These are phyloP conservation scores for Congeria kusceri DNA, from an alignment of 2,888 invertebrate species.

Conservation along the genomic window DNA sequence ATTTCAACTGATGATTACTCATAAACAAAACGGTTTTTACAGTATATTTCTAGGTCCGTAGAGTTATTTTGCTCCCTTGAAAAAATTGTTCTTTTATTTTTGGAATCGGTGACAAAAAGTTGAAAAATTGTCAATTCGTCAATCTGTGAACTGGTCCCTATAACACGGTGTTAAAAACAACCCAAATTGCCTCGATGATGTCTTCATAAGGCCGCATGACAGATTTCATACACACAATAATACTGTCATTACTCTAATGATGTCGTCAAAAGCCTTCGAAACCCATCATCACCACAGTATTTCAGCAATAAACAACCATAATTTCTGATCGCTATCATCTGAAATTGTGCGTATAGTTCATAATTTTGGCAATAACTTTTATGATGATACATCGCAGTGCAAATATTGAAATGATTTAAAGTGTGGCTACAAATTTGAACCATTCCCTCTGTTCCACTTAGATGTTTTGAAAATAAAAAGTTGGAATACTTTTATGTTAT, in stretches of 20 bases:
- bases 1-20: too few species aligned
- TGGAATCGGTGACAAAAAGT: too few species aligned
- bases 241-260: slow-evolving; percentile 15
- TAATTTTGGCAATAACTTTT: neutral
- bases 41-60: too few species aligned
- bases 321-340: neutral
- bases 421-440: neutral
- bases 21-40: too few species aligned
- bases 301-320: neutral
- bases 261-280: slow-evolving; percentile 18
- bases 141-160: too few species aligned
- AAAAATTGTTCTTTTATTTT: too few species aligned
- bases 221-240: slow-evolving; percentile 1
- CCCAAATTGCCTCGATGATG: slow-evolving; percentile 5
- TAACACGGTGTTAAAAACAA: neutral
- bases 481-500: too few species aligned
- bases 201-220: slow-evolving; percentile 15
- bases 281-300: slow-evolving; percentile 2
- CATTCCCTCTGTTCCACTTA: too few species aligned
- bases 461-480: too few species aligned
- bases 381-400: neutral
- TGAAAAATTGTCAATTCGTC: too few species aligned
- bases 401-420: neutral
- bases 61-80: too few species aligned
- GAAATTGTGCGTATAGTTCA: neutral